Percentiles rank a stretch among this genome's conserved stretches.
These are phyloP conservation scores for Pempheris klunzingeri DNA, from an alignment of 2,797 vertebrate species.

Conservation along the genomic window DNA sequence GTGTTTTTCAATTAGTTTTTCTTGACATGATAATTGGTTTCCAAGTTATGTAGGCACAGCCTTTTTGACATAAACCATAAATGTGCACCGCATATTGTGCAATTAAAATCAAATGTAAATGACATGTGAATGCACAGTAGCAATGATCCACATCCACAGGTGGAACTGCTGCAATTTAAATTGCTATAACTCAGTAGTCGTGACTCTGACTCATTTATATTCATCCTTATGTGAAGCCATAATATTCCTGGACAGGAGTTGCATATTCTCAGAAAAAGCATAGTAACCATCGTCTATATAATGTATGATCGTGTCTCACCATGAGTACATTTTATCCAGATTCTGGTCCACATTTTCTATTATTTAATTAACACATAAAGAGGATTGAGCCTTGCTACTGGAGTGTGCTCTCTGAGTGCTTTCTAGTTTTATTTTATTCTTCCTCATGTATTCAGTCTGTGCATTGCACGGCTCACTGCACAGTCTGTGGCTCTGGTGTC, in stretches of 20 bases:
- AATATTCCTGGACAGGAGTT: background rate
- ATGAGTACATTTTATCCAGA: background rate
- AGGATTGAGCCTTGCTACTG: conserved; percentile 1
- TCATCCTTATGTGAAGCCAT: background rate
- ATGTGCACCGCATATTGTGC: background rate
- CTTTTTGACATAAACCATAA: accelerated
- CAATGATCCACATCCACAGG: background rate
- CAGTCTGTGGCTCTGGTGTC: conserved; percentile 15
- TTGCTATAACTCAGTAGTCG: background rate
- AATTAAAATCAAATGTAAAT: background rate
- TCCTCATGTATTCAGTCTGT: conserved; percentile 23
- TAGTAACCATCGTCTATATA: background rate
- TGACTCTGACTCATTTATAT: background rate
- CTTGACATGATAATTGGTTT: background rate
- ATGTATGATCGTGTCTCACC: background rate
- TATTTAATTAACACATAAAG: conserved; percentile 1
- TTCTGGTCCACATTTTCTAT: conserved; percentile 21
- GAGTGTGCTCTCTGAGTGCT: conserved; percentile 5
- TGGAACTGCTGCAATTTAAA: background rate
- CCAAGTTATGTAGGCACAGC: too few relatives aligned
- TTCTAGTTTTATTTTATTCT: conserved; percentile 29
- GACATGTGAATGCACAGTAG: too few relatives aligned
- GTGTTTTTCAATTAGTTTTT: background rate
- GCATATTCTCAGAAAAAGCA: background rate
- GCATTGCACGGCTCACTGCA: conserved; percentile 25